Evolutionary conservation across 2,888 invertebrate species (phyloP), one percentile per base, ranked within the genome.

Genomic region (Boloria selene): DNA sequence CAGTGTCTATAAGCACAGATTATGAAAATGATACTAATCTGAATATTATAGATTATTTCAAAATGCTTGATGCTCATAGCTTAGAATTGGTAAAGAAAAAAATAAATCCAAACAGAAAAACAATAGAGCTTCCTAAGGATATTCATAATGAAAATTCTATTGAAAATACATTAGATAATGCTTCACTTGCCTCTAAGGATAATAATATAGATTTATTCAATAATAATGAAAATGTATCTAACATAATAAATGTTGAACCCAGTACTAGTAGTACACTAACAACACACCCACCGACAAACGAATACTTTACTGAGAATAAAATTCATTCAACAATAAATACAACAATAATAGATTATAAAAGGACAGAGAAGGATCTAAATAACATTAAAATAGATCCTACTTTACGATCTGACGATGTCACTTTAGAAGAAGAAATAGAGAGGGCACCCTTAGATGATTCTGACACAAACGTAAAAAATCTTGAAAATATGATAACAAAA

Each of bases 351-450:
- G 31, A 10, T 16, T 14, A 45, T 17, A 13, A 26, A 5, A 52
- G 2, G 38, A 38, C 17, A 38, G 17, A 31, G 14, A 13, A 47
- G 13, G 14, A 7, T 42, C 22, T 53, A 51, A 49, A 47, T 38
- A 67, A 44, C 50, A 53, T 58, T 56, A 45, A 55, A 56, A 18
- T 14, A 49, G 66, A 70, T 13, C 38, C 59, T 51, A 26, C 45
- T 2, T 18, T 54, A 22, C 54, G 55, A 50, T 31, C 52, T n/a
- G 76, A 77, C 10, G 74, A 81, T 52, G 73, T 76, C 38, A 72
- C 72, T 50, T 69, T 73, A 68, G 79, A 81, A 61, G 77, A 80
- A 61, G 75, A 74, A 63, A 70, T 71, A 68, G 56, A 64, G 51
- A 68, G 75, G 64, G 49, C 67, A 13, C 61, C 26, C 14, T 51